Conservation (phyloP, 1,140 invertebrate species). For the Medauroidea extradentata region DNA sequence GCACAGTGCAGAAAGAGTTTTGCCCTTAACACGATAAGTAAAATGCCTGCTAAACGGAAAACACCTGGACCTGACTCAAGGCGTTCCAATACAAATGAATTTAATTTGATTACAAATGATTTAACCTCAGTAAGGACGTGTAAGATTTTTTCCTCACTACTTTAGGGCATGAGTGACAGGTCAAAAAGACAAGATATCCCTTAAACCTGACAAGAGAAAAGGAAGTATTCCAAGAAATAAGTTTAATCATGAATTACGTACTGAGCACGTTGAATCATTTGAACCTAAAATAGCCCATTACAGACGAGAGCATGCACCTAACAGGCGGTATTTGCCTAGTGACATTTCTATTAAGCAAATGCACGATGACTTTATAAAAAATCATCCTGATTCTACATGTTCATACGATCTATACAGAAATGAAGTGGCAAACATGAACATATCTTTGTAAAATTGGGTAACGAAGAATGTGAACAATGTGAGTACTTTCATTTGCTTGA, state of each 20-base stretch:
- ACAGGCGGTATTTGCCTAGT: constrained; percentile 18
- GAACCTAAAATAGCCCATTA: constrained; percentile 24
- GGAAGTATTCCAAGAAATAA: constrained; percentile 5
- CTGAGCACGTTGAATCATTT: constrained; percentile 17
- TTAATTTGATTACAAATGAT: too few species aligned
- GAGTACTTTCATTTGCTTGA: constrained; percentile 10
- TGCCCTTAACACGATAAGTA: too few species aligned
- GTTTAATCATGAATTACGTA: constrained; percentile 1
- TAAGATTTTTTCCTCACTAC: too few species aligned
- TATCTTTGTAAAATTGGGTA: constrained; percentile 19
- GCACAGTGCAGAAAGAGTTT: too few species aligned
- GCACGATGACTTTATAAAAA: constrained; percentile 21
- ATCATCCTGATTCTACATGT: constrained; percentile 9
- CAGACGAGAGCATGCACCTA: constrained; percentile 23
- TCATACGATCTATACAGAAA: constrained; percentile 20
- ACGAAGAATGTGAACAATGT: constrained; percentile 20
- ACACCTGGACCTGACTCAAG: too few species aligned
- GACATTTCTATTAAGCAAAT: constrained; percentile 20
- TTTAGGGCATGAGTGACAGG: too few species aligned
- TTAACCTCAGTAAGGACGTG: too few species aligned
- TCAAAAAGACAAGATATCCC: too few species aligned
- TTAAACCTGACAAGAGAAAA: neutral
- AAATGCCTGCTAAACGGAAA: too few species aligned
- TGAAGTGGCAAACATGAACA: constrained; percentile 10
- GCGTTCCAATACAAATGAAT: too few species aligned